Percentiles rank a stretch among this genome's conserved stretches.
Conservation (phyloP, 1,140 invertebrate genomes). For the Stratiolaelaps scimitus region DNA sequence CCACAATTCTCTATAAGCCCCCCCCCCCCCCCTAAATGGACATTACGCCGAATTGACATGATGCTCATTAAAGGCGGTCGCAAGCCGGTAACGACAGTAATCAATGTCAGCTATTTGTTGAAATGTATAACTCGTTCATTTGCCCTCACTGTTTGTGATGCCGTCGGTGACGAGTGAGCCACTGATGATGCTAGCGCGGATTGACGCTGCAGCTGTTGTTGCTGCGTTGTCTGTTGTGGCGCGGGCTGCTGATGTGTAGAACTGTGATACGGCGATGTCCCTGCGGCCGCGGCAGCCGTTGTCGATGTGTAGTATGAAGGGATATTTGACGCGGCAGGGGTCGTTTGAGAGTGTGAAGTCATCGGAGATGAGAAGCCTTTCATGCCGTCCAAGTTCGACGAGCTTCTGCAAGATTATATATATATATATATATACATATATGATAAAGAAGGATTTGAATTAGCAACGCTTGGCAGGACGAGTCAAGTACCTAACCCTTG, state of each 20-base stretch:
- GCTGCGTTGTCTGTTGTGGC: not conserved
- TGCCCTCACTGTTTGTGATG: not conserved
- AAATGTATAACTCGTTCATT: too few relatives aligned
- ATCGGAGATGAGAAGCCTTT: slow-evolving; percentile 34
- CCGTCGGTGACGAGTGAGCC: not conserved
- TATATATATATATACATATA: too few relatives aligned
- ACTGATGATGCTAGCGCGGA: not conserved
- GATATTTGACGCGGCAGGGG: not conserved
- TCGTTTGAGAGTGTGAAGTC: slow-evolving; percentile 3
- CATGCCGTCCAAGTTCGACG: slow-evolving; percentile 33
- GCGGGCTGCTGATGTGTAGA: too few relatives aligned
- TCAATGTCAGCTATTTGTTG: too few relatives aligned
- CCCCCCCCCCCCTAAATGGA: not conserved
- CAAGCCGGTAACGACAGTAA: too few relatives aligned
- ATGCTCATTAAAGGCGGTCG: too few relatives aligned
- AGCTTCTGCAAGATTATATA: not conserved
- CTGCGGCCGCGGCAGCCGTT: slow-evolving; percentile 3
- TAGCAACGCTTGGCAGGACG: too few relatives aligned
- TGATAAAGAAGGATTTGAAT: too few relatives aligned
- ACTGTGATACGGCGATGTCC: not conserved
- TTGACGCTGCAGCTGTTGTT: not conserved
- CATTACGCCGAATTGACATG: too few relatives aligned
- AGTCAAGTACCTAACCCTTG: too few relatives aligned
- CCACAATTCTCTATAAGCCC: too few relatives aligned
- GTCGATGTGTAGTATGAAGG: slow-evolving; percentile 19